Evolutionary conservation across 2,113 vertebrate species (phyloP).

Genomic region (Silurus asotus): DNA sequence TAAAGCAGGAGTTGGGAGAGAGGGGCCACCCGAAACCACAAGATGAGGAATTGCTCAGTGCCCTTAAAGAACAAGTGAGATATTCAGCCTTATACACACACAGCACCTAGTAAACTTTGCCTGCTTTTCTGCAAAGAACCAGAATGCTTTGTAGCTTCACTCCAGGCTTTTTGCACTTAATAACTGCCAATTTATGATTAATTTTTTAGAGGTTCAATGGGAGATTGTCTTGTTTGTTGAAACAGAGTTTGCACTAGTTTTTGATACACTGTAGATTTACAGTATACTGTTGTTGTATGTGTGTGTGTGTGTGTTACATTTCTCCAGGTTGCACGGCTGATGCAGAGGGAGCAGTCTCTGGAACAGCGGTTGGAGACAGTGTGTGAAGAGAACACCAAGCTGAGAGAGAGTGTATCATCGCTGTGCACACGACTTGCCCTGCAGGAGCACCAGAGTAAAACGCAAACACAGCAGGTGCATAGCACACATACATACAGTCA

Average conservation of each 20-base stretch:
- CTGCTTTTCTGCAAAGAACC: background rate
- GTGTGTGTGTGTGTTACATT: slow-evolving; percentile 9
- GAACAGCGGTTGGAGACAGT: slow-evolving; percentile 32
- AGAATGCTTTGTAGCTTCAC: background rate
- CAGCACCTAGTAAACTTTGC: background rate
- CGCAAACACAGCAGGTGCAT: slow-evolving; percentile 47
- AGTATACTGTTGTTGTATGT: background rate
- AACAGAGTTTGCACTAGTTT: background rate
- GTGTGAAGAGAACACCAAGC: slow-evolving; percentile 36
- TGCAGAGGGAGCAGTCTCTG: slow-evolving; percentile 27
- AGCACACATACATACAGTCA: slow-evolving; percentile 8
- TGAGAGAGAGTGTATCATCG: slow-evolving; percentile 33
- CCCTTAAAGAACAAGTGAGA: slow-evolving; percentile 74
- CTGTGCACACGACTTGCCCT: slow-evolving; percentile 32
- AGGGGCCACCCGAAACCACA: slow-evolving; percentile 57
- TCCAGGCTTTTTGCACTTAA: background rate
- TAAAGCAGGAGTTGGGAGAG: slow-evolving; percentile 69
- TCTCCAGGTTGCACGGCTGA: slow-evolving; percentile 33
- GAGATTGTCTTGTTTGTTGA: background rate
- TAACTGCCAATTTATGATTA: background rate
- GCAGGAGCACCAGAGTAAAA: slow-evolving; percentile 43
- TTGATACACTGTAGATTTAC: background rate
- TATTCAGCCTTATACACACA: background rate
- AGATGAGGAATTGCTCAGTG: slow-evolving; percentile 73
- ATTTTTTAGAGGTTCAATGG: too few relatives aligned